A percentile compares a stretch with the other conserved stretches of the same genome.
Conservation (phyloP, 2,797 vertebrate species). For the Xenentodon cancila region DNA sequence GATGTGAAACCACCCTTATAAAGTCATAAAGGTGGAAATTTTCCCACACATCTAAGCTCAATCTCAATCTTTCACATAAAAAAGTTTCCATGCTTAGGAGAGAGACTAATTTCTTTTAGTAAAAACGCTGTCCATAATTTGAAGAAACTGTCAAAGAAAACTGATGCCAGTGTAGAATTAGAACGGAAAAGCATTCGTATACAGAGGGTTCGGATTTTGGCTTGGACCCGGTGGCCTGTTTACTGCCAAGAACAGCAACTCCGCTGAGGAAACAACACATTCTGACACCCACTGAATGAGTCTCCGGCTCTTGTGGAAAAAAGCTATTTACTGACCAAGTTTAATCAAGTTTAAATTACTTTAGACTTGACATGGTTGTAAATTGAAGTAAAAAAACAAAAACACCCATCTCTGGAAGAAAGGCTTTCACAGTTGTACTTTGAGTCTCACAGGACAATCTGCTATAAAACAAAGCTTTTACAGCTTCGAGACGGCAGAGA, state of each 20-base stretch:
- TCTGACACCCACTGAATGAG: slow-evolving; percentile 35
- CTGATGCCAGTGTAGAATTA: too few relatives aligned
- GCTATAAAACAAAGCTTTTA: too few relatives aligned
- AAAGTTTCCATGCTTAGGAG: slow-evolving; percentile 6
- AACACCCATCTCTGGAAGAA: slow-evolving; percentile 20
- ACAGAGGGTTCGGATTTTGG: slow-evolving; percentile 28
- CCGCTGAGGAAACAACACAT: slow-evolving; percentile 50
- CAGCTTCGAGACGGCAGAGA: too few relatives aligned
- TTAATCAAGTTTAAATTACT: too few relatives aligned
- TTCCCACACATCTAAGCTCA: slow-evolving; percentile 28
- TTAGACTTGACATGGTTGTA: slow-evolving; percentile 5
- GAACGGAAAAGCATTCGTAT: too few relatives aligned
- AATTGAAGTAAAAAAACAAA: slow-evolving; percentile 26
- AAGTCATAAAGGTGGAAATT: slow-evolving; percentile 15
- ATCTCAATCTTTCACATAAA: background rate
- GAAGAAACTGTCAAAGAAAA: too few relatives aligned
- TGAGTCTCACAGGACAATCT: too few relatives aligned
- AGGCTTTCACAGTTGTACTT: background rate
- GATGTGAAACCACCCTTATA: slow-evolving; percentile 13
- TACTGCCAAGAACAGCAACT: slow-evolving; percentile 72
- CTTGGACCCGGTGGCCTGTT: slow-evolving; percentile 43
- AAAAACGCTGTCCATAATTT: too few relatives aligned
- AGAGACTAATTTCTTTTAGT: too few relatives aligned
- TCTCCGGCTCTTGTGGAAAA: too few relatives aligned
- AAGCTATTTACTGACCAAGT: too few relatives aligned